Percentiles rank a stretch among this genome's conserved stretches.
phyloP scores from a whole-genome alignment of 2,797 vertebrate species.

The Bradypodion pumilum region DNA sequence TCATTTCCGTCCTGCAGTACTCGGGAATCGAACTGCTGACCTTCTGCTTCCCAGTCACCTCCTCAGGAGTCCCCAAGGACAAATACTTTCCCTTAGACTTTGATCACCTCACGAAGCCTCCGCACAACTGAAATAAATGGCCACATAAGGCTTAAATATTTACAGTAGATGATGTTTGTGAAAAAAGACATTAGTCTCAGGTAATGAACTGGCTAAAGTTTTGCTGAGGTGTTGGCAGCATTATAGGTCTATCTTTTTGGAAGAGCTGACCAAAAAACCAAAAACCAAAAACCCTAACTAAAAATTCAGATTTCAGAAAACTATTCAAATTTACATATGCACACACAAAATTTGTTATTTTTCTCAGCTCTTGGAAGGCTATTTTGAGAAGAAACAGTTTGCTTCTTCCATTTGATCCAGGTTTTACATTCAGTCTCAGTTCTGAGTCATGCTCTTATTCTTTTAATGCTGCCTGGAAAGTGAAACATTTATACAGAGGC shows the following conservation, averaged over 20 bases:
- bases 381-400: not conserved
- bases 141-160: not conserved
- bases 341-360: not conserved
- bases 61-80: too few relatives aligned
- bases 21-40: too few relatives aligned
- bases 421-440: not conserved
- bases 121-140: not conserved
- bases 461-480: not conserved
- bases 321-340: not conserved
- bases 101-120: not conserved
- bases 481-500: not conserved
- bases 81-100: too few relatives aligned
- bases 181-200: slow-evolving; percentile 27
- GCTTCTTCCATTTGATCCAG: not conserved
- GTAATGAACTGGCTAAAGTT: slow-evolving; percentile 4
- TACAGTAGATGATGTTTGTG: not conserved
- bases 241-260: not conserved
- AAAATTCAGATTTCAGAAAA: not conserved
- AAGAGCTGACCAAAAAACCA: slow-evolving; percentile 12
- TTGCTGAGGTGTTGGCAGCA: not conserved
- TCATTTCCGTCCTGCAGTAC: too few relatives aligned
- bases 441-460: not conserved
- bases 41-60: too few relatives aligned
- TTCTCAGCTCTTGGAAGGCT: not conserved
- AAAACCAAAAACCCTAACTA: not conserved